Conservation (phyloP, 2,888 invertebrate genomes). For the Heteropelma amictum region DNA sequence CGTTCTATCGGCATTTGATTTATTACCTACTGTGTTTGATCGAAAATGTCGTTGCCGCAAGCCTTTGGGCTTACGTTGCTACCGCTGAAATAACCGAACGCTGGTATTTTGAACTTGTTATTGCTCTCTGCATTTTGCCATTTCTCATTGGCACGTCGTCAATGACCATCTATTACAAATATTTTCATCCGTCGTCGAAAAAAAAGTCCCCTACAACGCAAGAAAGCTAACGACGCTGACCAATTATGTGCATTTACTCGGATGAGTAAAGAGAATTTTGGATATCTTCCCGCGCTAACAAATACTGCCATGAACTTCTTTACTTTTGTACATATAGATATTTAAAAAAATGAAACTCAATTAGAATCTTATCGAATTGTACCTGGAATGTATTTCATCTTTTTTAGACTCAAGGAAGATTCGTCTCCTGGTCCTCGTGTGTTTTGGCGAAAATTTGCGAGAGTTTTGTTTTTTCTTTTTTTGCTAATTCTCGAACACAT, state of each 20-base stretch:
- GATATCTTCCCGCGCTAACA: background rate
- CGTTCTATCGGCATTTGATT: slow-evolving; percentile 84
- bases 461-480: too few species aligned
- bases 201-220: background rate
- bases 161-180: slow-evolving; percentile 86
- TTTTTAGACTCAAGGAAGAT: too few species aligned
- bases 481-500: too few species aligned
- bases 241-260: background rate
- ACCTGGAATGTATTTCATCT: too few species aligned
- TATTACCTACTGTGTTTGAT: slow-evolving; percentile 85
- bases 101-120: slow-evolving; percentile 82
- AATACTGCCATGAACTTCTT: slow-evolving; percentile 3
- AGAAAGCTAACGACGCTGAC: background rate
- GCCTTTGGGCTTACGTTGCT: slow-evolving; percentile 81
- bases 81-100: slow-evolving; percentile 78
- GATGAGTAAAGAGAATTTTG: background rate
- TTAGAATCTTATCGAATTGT: too few species aligned
- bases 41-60: slow-evolving; percentile 83
- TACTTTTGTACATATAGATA: background rate
- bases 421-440: too few species aligned
- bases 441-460: too few species aligned
- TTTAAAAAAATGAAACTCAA: background rate
- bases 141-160: slow-evolving; percentile 84
- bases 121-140: slow-evolving; percentile 82
- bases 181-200: slow-evolving; percentile 82